Percentiles rank a stretch among this genome's conserved stretches.
Evolutionary conservation across 1,140 invertebrate species (phyloP).

Genomic region (Solen grandis): DNA sequence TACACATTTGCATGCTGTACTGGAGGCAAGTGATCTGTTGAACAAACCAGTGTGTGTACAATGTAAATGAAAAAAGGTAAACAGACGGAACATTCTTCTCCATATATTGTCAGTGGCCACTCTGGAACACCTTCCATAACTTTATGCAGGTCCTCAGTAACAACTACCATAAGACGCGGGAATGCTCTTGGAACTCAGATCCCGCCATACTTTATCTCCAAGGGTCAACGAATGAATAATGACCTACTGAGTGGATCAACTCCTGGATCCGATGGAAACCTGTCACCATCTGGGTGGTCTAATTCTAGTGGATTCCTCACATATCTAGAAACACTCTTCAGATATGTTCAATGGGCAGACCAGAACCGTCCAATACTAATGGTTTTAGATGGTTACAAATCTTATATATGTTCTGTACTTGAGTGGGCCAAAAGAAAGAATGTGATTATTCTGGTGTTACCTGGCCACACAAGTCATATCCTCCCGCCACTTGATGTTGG

Average conservation of each 20-base stretch:
- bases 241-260: conserved; percentile 21
- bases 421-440: conserved; percentile 32
- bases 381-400: conserved; percentile 40
- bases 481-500: conserved; percentile 29
- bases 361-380: conserved; percentile 16
- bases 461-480: conserved; percentile 40
- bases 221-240: conserved; percentile 26
- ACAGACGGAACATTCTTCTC: conserved; percentile 18
- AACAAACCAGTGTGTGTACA: conserved; percentile 37
- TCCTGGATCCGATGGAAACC: conserved; percentile 1
- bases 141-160: background rate
- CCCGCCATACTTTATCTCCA: conserved; percentile 43
- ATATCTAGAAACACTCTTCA: conserved; percentile 31
- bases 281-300: conserved; percentile 28
- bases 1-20: background rate
- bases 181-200: conserved; percentile 38
- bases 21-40: too few species aligned
- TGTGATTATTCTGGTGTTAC: conserved; percentile 34
- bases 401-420: conserved; percentile 14
- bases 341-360: conserved; percentile 22
- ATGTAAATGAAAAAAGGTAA: conserved; percentile 45
- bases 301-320: conserved; percentile 21
- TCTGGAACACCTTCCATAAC: conserved; percentile 14
- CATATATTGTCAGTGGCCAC: background rate
- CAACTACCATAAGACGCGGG: conserved; percentile 25